Conservation (phyloP, 2,888 invertebrate genomes). For the Conops quadrifasciatus region DNA sequence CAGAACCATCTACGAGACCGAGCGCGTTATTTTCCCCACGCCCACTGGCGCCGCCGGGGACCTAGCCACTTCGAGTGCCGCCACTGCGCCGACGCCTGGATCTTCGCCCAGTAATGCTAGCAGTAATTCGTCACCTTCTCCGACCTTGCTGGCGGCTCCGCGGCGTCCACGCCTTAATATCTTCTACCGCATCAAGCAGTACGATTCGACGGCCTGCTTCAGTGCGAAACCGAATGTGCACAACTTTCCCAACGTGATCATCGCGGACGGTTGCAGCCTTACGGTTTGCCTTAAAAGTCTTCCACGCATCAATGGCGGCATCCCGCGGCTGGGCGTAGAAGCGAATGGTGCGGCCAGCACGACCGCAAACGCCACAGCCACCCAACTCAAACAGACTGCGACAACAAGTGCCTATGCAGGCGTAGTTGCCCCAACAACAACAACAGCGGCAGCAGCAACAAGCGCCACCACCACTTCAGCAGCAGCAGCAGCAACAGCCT, state of each 20-base stretch:
- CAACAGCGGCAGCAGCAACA: conserved; percentile 31
- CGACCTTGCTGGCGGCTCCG: conserved; percentile 20
- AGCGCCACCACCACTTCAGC: conserved; percentile 34
- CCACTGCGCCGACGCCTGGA: conserved; percentile 28
- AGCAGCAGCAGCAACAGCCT: conserved; percentile 11
- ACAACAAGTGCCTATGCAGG: conserved; percentile 31
- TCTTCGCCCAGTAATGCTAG: conserved; percentile 34
- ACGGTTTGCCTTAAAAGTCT: conserved; percentile 72
- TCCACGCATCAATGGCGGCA: conserved; percentile 77
- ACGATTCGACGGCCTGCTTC: conserved; percentile 60
- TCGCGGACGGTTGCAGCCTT: conserved; percentile 61
- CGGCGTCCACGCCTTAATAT: conserved; percentile 62
- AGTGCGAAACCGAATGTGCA: conserved; percentile 63
- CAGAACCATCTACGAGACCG: conserved; percentile 64
- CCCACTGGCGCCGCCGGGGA: conserved; percentile 55
- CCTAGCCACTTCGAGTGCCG: conserved; percentile 45
- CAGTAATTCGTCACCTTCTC: conserved; percentile 33
- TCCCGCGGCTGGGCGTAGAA: conserved; percentile 68
- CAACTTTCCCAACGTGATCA: conserved; percentile 64
- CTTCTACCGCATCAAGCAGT: conserved; percentile 63
- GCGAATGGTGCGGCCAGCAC: conserved; percentile 31
- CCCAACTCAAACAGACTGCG: conserved; percentile 22
- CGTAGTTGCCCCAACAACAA: conserved; percentile 32
- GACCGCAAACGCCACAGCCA: not conserved
- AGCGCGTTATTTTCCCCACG: conserved; percentile 59